Percentiles rank a stretch among this genome's conserved stretches.
Evolutionary conservation across 2,113 vertebrate species (phyloP).

Genomic region (Podiceps cristatus): DNA sequence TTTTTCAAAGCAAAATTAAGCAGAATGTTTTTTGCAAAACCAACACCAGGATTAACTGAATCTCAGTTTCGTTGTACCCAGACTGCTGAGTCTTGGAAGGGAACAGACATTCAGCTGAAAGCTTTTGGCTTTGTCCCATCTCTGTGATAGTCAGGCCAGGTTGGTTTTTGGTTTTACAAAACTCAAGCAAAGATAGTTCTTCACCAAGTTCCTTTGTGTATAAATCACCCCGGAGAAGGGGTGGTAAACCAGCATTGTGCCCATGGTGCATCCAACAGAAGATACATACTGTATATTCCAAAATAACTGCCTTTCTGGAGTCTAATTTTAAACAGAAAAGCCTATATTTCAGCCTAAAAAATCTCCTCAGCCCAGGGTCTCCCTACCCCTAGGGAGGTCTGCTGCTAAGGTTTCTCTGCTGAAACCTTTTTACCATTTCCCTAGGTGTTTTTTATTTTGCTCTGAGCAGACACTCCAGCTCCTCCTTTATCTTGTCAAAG

Average conservation of each 20-base stretch:
- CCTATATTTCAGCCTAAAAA: not conserved
- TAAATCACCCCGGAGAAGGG: not conserved
- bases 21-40: not conserved
- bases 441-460: not conserved
- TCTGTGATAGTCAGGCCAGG: not conserved
- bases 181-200: not conserved
- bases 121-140: not conserved
- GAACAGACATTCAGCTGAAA: not conserved
- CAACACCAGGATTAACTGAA: not conserved
- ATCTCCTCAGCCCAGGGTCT: not conserved
- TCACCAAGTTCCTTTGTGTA: not conserved
- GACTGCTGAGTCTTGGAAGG: not conserved
- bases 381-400: not conserved
- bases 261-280: not conserved
- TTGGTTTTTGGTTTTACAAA: not conserved
- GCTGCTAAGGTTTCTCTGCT: not conserved
- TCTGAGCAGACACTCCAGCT: not conserved
- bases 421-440: not conserved
- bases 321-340: not conserved
- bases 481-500: not conserved
- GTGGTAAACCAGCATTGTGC: not conserved
- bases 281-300: not conserved
- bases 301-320: not conserved
- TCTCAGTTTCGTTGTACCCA: not conserved
- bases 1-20: not conserved